A percentile compares a stretch with the other conserved stretches of the same genome.
These are phyloP conservation scores for Arothron firmamentum DNA, from an alignment of 2,113 vertebrate species.

Conservation along the genomic window DNA sequence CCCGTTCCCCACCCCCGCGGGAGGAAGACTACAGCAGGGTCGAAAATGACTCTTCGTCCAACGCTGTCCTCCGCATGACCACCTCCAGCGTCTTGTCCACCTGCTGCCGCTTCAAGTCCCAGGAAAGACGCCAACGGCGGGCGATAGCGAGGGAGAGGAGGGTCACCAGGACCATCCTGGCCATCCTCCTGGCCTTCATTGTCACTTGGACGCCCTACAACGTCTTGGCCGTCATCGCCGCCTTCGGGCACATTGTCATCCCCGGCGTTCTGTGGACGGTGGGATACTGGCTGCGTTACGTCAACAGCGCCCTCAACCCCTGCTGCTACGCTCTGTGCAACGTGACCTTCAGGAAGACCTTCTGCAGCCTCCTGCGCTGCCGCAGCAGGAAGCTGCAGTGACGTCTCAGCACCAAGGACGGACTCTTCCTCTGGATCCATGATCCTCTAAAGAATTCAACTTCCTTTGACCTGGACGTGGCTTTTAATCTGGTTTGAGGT, in stretches of 20 bases:
- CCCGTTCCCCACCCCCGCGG: constrained; percentile 36
- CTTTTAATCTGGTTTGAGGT: no score
- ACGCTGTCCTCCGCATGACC: constrained; percentile 51
- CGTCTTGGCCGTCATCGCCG: constrained; percentile 88
- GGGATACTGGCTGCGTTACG: constrained; percentile 91
- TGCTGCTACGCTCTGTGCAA: constrained; percentile 93
- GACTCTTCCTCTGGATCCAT: no score
- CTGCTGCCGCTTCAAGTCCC: constrained; percentile 66
- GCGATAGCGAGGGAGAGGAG: constrained; percentile 86
- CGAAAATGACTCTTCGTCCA: constrained; percentile 20
- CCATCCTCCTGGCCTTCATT: constrained; percentile 90
- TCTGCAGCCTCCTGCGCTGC: constrained; percentile 87
- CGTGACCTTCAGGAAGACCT: constrained; percentile 90
- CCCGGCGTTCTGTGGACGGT: constrained; percentile 80
- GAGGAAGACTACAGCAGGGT: constrained; percentile 49
- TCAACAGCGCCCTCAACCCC: constrained; percentile 95
- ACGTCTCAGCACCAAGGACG: neutral
- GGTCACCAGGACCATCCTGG: constrained; percentile 90
- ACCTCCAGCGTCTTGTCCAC: neutral
- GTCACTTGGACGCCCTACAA: constrained; percentile 93
- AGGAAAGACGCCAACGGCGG: constrained; percentile 76
- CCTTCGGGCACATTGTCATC: constrained; percentile 83
- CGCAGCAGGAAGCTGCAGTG: constrained; percentile 30
- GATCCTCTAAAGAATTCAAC: no score
- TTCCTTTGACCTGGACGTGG: no score